phyloP scores from a whole-genome alignment of 2,888 invertebrate species.

The Urechis unicinctus region DNA sequence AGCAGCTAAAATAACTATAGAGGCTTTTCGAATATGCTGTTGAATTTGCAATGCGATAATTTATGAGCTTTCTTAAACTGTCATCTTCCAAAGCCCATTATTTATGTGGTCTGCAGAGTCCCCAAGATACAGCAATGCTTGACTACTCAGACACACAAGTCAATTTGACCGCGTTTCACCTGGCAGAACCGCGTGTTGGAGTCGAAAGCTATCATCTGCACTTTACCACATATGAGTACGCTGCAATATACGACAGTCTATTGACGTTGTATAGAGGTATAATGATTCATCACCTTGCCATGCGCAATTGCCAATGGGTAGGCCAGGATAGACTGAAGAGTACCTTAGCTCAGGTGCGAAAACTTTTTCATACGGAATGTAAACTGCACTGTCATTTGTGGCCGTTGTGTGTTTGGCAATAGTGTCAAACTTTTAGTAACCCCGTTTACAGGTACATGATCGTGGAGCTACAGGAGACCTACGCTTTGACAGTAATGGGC shows the following conservation, averaged over 20 bases:
- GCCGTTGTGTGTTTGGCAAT: too few relatives aligned
- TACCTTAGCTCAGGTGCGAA: slow-evolving; percentile 2
- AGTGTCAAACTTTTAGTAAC: too few relatives aligned
- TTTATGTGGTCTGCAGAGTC: slow-evolving; percentile 4
- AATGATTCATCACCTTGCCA: slow-evolving; percentile 7
- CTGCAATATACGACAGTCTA: slow-evolving; percentile 14
- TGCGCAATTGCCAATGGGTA: slow-evolving; percentile 12
- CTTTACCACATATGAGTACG: slow-evolving; percentile 14
- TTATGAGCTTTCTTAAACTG: too few relatives aligned
- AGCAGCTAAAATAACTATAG: not conserved
- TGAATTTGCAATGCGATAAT: too few relatives aligned
- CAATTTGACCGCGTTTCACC: slow-evolving; percentile 18
- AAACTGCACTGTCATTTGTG: too few relatives aligned
- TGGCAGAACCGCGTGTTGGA: not conserved
- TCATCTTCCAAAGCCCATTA: not conserved
- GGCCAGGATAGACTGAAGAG: slow-evolving; percentile 3
- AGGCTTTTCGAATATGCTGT: too few relatives aligned
- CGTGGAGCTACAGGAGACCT: slow-evolving; percentile 18
- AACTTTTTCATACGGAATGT: too few relatives aligned
- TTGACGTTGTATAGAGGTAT: slow-evolving; percentile 16
- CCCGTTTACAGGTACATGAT: slow-evolving; percentile 13
- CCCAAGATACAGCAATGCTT: slow-evolving; percentile 7
- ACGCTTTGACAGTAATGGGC: slow-evolving; percentile 11
- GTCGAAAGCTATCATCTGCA: not conserved
- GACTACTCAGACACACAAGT: slow-evolving; percentile 15